These are phyloP conservation scores for Otocyon megalotis DNA, from an alignment of 2,113 vertebrate genomes.

Conservation along the genomic window DNA sequence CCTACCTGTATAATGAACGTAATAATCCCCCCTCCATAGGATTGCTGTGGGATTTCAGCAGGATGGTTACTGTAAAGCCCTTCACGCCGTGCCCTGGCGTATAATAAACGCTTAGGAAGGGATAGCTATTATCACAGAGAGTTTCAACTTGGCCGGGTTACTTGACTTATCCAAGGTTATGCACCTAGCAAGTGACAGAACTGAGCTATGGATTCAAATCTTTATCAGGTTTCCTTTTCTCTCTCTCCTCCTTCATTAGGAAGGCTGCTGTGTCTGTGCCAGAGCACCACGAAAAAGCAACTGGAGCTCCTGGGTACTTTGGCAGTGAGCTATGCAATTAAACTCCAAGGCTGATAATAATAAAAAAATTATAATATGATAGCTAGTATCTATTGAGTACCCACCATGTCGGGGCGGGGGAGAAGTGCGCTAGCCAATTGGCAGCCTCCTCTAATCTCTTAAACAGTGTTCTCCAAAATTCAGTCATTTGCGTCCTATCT, in stretches of 20 bases:
- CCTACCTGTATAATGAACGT: background rate
- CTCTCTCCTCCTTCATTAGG: background rate
- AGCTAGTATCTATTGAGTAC: background rate
- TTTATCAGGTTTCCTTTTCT: background rate
- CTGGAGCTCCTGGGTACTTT: background rate
- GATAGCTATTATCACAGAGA: background rate
- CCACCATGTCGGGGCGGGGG: too few relatives aligned
- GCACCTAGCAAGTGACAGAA: background rate
- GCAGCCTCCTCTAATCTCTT: background rate
- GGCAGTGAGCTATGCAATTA: background rate
- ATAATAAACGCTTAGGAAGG: background rate
- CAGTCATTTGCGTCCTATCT: background rate
- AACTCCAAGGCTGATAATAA: conserved; percentile 31
- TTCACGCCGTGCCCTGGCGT: background rate
- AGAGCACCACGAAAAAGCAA: background rate
- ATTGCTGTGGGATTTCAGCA: background rate
- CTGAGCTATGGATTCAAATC: background rate
- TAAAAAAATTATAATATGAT: background rate
- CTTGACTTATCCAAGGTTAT: background rate
- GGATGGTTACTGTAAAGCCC: background rate
- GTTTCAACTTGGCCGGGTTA: background rate
- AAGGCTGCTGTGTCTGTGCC: background rate
- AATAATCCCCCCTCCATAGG: background rate
- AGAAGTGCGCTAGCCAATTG: background rate
- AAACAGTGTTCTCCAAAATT: background rate